Evolutionary conservation across 2,113 vertebrate genomes (phyloP), one percentile per base, ranked within the genome.

Genomic region (Oncorhynchus keta): DNA sequence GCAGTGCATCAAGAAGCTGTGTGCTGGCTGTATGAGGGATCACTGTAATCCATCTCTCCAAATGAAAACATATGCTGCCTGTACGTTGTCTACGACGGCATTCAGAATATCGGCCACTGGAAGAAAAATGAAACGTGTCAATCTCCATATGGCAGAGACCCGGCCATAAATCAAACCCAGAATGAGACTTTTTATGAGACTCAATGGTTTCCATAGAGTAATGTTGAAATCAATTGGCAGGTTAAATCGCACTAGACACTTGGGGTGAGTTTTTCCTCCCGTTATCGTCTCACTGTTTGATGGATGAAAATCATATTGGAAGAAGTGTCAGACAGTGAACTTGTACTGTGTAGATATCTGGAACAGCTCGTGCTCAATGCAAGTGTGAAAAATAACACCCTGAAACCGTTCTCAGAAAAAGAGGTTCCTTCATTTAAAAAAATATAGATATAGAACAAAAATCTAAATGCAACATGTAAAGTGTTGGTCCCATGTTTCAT

Each of bases 91-190:
- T 74, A 79, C 83, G 79, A 85, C 85, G 82, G 74, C 57, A 70
- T 35, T 84, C 61, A 81, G 76, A 79, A 76, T 77, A 68, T 62
- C 18, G 79, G 75, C 72, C 13, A 30, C 39, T n/a, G 9, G 74
- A 83, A 79, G 74, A 83, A 84, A 45, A 85, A 84, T 89, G 72
- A 86, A 83, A 88, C 66, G 74, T 90, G 89, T 76, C 77, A 80
- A 0, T 92, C 82, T 86, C 89, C 80, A 88, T 92, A 88, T 79
- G 73, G 35, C 51, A 2, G 65, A 26, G 16, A 45, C 35, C 66
- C 24, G 13, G 48, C 55, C 18, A 28, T 74, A 30, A 74, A 78
- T 72, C 80, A 55, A 39, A 16, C 59, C 48, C 16, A 67, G 64
- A 76, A 66, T 6, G 48, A 62, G 59, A 62, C 59, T 39, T 77